Percentiles rank a stretch among this genome's conserved stretches.
phyloP scores from a whole-genome alignment of 2,888 invertebrate genomes.

The Meiosimyza decipiens region DNA sequence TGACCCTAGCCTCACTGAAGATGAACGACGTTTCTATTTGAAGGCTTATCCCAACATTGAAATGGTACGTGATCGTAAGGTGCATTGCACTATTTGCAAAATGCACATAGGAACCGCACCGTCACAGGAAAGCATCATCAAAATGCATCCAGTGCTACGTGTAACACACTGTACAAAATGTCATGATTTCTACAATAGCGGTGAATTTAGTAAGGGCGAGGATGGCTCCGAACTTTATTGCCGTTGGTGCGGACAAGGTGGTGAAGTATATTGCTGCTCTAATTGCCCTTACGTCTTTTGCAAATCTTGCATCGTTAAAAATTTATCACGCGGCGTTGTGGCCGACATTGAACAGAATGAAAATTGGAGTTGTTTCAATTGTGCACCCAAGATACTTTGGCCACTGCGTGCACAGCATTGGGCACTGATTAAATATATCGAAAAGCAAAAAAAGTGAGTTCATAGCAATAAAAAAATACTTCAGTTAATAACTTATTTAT shows the following conservation, averaged over 20 bases:
- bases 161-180: constrained; percentile 80
- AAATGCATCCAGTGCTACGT: constrained; percentile 78
- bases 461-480: not conserved
- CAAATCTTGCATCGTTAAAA: constrained; percentile 81
- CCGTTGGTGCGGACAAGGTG: constrained; percentile 85
- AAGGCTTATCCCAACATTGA: constrained; percentile 72
- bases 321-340: constrained; percentile 75
- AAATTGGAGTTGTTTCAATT: constrained; percentile 84
- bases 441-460: constrained; percentile 69
- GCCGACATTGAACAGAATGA: constrained; percentile 80
- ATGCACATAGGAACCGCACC: constrained; percentile 79
- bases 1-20: constrained; percentile 69
- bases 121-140: constrained; percentile 73
- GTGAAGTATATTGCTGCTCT: constrained; percentile 82
- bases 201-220: constrained; percentile 84
- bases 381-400: constrained; percentile 75
- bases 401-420: constrained; percentile 77
- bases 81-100: constrained; percentile 83
- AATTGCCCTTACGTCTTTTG: constrained; percentile 80
- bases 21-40: constrained; percentile 70
- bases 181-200: constrained; percentile 82
- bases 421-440: constrained; percentile 77
- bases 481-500: not conserved
- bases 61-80: constrained; percentile 70
- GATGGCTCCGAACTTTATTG: constrained; percentile 86